Evolutionary conservation across 2,113 vertebrate species (phyloP).

Genomic region (Atlantisia rogersi): DNA sequence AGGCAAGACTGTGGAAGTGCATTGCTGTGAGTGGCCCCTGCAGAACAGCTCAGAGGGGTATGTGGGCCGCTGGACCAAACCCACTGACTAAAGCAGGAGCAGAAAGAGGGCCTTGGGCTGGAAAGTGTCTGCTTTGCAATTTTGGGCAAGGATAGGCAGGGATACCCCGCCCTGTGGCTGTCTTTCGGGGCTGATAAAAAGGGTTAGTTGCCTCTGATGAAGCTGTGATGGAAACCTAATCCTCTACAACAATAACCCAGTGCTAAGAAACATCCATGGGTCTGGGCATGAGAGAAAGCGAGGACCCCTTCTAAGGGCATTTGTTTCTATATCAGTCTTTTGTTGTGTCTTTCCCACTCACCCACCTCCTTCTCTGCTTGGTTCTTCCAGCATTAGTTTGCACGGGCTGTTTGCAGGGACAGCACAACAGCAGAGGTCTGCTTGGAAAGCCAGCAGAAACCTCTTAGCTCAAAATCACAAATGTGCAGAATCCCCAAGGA

Average conservation of each 20-base stretch:
- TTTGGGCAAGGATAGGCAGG: not conserved
- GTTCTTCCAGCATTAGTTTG: not conserved
- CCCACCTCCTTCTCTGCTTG: not conserved
- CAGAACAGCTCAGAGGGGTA: not conserved
- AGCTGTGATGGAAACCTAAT: conserved; percentile 47
- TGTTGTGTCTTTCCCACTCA: not conserved
- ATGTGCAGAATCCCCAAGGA: conserved; percentile 18
- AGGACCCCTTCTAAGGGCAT: not conserved
- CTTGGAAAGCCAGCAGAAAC: conserved; percentile 34
- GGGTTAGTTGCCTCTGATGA: not conserved
- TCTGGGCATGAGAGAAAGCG: not conserved
- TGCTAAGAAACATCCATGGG: not conserved
- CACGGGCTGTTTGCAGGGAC: not conserved
- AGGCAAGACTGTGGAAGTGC: not conserved
- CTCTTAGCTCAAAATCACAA: conserved; percentile 34
- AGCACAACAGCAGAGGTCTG: not conserved
- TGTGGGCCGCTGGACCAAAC: not conserved
- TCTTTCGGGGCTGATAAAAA: not conserved
- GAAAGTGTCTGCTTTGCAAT: not conserved
- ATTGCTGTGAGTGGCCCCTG: not conserved
- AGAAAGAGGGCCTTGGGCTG: not conserved
- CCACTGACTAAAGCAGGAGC: not conserved
- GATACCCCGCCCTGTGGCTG: fast-evolving
- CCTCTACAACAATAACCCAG: not conserved
- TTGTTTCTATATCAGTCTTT: conserved; percentile 20